Percentiles rank a stretch among this genome's conserved stretches.
phyloP scores from a whole-genome alignment of 92 coral and sea anemone species.

The Pocillopora grandis region DNA sequence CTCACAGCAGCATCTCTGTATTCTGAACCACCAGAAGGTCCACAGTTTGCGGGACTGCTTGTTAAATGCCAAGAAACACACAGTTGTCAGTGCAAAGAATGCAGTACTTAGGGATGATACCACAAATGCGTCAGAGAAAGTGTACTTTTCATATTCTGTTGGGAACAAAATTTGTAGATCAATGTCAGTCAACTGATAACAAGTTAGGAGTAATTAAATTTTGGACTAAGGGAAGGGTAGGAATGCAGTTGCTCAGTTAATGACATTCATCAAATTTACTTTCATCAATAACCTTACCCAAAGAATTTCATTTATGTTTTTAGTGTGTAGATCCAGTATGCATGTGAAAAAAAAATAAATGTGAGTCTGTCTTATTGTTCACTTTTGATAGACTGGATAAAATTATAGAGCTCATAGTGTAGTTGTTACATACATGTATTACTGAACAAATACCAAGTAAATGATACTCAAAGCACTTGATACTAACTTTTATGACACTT shows the following conservation, averaged over 20 bases:
- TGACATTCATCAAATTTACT: too few species aligned
- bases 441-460: too few species aligned
- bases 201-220: background rate
- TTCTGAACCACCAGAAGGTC: constrained; percentile 60
- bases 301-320: too few species aligned
- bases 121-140: constrained; percentile 58
- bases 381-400: too few species aligned
- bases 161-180: background rate
- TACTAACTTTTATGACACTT: constrained; percentile 37
- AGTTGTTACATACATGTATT: too few species aligned
- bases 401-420: too few species aligned
- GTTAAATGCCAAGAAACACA: constrained; percentile 86
- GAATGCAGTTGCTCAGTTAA: background rate
- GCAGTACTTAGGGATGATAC: constrained; percentile 70
- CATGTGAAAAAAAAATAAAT: too few species aligned
- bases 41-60: constrained; percentile 86
- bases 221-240: background rate
- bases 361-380: too few species aligned
- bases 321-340: too few species aligned
- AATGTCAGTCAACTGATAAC: background rate
- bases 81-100: constrained; percentile 77
- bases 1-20: constrained; percentile 55
- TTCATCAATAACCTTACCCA: too few species aligned
- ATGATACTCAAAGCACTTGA: background rate
- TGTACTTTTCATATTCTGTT: constrained; percentile 65